Evolutionary conservation across 2,888 invertebrate genomes (phyloP).

Genomic region (Hyalella azteca): DNA sequence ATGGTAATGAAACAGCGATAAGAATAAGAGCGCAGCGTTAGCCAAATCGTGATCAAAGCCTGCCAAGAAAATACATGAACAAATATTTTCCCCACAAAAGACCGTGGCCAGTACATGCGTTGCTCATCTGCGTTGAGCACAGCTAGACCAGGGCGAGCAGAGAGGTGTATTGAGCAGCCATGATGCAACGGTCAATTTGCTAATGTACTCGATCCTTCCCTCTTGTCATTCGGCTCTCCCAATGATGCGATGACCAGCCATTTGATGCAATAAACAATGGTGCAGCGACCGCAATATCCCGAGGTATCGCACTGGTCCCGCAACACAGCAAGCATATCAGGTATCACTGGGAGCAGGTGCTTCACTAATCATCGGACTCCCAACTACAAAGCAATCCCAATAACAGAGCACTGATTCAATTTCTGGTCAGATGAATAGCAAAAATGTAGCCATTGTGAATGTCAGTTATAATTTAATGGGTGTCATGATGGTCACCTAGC

Average conservation of each 20-base stretch:
- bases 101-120: too few relatives aligned
- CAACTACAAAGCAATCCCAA: conserved; percentile 1
- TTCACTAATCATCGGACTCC: neutral
- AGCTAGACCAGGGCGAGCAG: too few relatives aligned
- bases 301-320: neutral
- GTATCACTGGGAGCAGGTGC: conserved; percentile 5
- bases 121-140: too few relatives aligned
- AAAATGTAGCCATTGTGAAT: too few relatives aligned
- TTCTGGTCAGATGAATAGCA: neutral
- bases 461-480: too few relatives aligned
- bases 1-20: too few relatives aligned
- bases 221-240: conserved; percentile 26
- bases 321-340: conserved; percentile 2
- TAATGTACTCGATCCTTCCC: conserved; percentile 31
- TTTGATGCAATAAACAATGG: conserved; percentile 33
- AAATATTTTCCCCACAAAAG: too few relatives aligned
- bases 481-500: too few relatives aligned
- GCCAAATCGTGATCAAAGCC: too few relatives aligned
- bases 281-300: conserved; percentile 5
- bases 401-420: neutral
- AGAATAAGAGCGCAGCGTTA: too few relatives aligned
- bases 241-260: conserved; percentile 35
- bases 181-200: conserved; percentile 19
- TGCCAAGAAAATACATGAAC: too few relatives aligned
- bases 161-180: neutral